Conservation (phyloP, 2,888 invertebrate species). For the Rapana venosa region DNA sequence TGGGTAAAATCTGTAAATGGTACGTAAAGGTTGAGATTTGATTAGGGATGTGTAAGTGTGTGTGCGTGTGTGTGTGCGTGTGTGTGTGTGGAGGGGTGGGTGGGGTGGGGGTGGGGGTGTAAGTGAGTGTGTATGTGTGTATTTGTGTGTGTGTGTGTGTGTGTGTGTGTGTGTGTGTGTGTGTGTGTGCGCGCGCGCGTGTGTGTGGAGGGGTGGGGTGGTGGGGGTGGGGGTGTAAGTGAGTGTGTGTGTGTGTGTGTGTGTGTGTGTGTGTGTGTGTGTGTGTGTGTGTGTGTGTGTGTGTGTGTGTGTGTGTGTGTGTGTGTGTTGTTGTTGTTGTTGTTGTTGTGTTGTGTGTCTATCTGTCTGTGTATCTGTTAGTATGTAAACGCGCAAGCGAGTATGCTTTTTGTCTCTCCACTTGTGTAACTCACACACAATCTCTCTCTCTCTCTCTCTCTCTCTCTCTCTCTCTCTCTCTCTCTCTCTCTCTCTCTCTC, state of each 20-base stretch:
- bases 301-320: background rate
- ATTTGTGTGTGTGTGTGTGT: background rate
- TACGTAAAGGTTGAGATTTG: background rate
- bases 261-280: constrained; percentile 1
- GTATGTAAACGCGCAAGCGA: no score
- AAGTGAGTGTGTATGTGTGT: background rate
- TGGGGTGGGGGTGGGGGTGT: background rate
- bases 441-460: no score
- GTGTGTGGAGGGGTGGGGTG: background rate
- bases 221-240: background rate
- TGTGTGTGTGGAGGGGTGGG: background rate
- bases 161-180: constrained; percentile 1
- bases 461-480: no score
- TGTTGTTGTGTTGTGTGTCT: background rate
- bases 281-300: constrained; percentile 1
- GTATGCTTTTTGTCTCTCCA: no score
- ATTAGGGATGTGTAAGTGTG: background rate
- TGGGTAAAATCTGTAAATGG: background rate
- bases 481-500: no score
- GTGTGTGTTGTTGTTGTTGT: background rate
- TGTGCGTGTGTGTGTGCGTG: background rate
- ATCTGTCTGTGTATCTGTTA: background rate
- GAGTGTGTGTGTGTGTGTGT: background rate
- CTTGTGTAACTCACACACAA: no score
- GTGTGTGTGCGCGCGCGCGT: background rate